phyloP scores from a whole-genome alignment of 2,888 invertebrate species.

The Hypena proboscidalis region DNA sequence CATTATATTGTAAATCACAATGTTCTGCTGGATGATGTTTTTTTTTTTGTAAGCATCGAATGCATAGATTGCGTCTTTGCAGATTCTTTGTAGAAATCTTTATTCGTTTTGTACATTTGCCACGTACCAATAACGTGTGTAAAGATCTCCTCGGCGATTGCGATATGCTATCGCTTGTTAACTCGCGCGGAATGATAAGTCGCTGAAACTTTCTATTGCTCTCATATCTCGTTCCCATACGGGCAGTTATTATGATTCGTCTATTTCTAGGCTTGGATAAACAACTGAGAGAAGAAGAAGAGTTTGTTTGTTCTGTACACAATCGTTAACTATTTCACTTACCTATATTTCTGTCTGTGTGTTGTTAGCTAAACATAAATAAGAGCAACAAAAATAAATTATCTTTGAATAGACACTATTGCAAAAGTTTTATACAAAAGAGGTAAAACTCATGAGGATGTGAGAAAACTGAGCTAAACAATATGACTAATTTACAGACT shows the following conservation, averaged over 20 bases:
- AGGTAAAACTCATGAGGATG: conserved; percentile 4
- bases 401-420: no score
- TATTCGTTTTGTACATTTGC: conserved; percentile 7
- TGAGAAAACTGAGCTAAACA: conserved; percentile 18
- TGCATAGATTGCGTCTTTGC: no score
- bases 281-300: conserved; percentile 3
- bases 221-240: conserved; percentile 7
- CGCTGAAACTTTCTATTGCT: conserved; percentile 19
- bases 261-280: conserved; percentile 1
- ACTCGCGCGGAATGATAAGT: conserved; percentile 23
- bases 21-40: no score
- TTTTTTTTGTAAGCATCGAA: no score
- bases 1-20: no score
- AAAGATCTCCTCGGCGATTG: conserved; percentile 19
- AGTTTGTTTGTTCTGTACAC: conserved; percentile 14
- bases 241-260: conserved; percentile 1
- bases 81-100: conserved; percentile 5
- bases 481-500: conserved; percentile 32
- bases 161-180: conserved; percentile 23
- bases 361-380: neutral
- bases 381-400: no score
- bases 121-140: conserved; percentile 11
- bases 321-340: neutral
- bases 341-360: neutral
- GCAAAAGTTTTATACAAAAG: neutral